A percentile compares a stretch with the other conserved stretches of the same genome.
Evolutionary conservation across 1,140 invertebrate genomes (phyloP).

Genomic region (Drosophila punjabiensis): DNA sequence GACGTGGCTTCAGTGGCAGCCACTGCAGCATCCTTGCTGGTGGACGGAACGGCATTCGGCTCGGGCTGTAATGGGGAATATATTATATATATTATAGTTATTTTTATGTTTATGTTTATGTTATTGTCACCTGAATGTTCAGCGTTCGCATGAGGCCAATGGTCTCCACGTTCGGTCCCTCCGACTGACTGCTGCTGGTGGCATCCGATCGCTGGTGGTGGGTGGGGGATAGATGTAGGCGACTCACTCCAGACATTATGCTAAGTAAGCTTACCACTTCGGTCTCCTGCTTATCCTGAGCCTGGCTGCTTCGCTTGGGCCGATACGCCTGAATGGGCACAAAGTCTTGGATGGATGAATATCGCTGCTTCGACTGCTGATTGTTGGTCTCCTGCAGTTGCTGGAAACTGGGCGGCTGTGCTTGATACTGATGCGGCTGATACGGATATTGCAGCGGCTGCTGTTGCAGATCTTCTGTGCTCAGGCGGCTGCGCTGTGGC

Average conservation of each 20-base stretch:
- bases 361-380: slow-evolving; percentile 7
- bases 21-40: not conserved
- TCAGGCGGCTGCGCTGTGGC: not conserved
- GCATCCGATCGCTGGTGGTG: slow-evolving; percentile 1
- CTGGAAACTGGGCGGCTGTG: slow-evolving; percentile 3
- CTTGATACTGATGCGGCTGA: slow-evolving; percentile 14
- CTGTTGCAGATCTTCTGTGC: not conserved
- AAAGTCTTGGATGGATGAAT: slow-evolving; percentile 62
- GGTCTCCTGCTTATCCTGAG: not conserved
- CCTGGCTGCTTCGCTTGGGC: slow-evolving; percentile 28
- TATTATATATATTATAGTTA: not conserved
- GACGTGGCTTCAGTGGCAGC: not conserved
- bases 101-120: no score
- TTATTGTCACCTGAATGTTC: slow-evolving; percentile 17
- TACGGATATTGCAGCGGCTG: not conserved
- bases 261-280: not conserved
- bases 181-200: not conserved
- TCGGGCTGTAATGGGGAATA: not conserved
- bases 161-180: not conserved
- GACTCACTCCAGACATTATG: not conserved
- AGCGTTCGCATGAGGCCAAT: slow-evolving; percentile 15
- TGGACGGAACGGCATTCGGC: not conserved
- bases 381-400: slow-evolving; percentile 3
- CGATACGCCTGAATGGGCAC: slow-evolving; percentile 73
- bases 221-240: not conserved